Evolutionary conservation across 2,797 vertebrate species (phyloP).

Genomic region (Octomys mimax): DNA sequence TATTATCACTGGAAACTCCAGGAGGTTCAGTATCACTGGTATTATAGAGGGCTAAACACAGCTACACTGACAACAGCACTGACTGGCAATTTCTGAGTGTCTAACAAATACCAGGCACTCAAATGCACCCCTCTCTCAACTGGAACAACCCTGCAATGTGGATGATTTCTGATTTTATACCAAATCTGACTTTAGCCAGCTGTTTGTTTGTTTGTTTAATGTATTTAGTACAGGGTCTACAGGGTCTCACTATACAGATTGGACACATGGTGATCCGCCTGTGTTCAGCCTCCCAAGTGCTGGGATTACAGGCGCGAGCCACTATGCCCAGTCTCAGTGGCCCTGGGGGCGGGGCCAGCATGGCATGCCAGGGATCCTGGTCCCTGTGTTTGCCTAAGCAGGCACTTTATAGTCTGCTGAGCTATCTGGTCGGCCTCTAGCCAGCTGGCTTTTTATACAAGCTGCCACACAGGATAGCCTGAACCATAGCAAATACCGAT

Average conservation of each 20-base stretch:
- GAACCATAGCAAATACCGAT: background rate
- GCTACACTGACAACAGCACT: background rate
- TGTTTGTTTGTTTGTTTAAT: too few species aligned
- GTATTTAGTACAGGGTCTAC: too few species aligned
- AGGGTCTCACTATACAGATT: too few species aligned
- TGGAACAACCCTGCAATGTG: background rate
- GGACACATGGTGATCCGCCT: too few species aligned
- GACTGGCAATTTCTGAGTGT: background rate
- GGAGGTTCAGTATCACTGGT: background rate
- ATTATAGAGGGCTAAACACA: background rate
- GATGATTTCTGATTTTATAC: slow-evolving; percentile 3
- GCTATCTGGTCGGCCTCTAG: too few species aligned
- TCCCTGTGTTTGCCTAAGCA: too few species aligned
- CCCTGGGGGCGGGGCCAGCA: too few species aligned
- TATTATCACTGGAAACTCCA: background rate
- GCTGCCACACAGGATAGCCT: background rate
- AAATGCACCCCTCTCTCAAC: background rate
- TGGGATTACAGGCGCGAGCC: too few species aligned
- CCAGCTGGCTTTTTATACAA: background rate
- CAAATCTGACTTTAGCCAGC: background rate
- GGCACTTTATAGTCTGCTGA: too few species aligned
- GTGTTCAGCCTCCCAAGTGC: too few species aligned
- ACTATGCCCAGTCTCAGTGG: too few species aligned
- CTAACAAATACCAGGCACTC: background rate
- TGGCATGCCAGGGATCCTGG: too few species aligned